A percentile compares a stretch with the other conserved stretches of the same genome.
These are phyloP conservation scores for Philotrypesis tridentata DNA, from an alignment of 1,140 invertebrate species.

Conservation along the genomic window DNA sequence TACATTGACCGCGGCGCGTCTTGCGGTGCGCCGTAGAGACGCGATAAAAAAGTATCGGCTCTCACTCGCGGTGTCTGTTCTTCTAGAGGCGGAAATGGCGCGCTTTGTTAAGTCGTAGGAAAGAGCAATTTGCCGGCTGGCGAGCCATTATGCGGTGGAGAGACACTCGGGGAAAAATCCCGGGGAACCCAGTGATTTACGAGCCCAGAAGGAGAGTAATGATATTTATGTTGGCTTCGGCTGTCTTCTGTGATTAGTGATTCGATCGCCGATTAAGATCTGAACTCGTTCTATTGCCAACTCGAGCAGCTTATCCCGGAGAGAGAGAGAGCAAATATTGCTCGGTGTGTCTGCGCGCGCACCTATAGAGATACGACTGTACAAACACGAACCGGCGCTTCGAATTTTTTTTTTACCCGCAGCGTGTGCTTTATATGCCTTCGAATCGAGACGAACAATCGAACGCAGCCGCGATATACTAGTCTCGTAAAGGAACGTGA, in stretches of 20 bases:
- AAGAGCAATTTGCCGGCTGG: slow-evolving; percentile 8
- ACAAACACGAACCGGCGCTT: no score
- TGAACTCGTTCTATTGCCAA: background rate
- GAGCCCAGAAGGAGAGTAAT: background rate
- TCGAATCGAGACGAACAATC: background rate
- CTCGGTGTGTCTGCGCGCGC: background rate
- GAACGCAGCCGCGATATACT: background rate
- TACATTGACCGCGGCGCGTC: slow-evolving; percentile 20
- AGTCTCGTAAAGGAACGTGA: background rate
- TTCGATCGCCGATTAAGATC: background rate
- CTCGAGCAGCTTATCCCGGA: background rate
- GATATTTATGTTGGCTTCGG: slow-evolving; percentile 22
- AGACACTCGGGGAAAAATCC: slow-evolving; percentile 16
- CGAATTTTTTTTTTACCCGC: no score
- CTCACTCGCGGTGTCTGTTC: background rate
- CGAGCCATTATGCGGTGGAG: background rate
- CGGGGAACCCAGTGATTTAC: slow-evolving; percentile 22
- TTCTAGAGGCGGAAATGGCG: slow-evolving; percentile 2
- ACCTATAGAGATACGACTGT: background rate
- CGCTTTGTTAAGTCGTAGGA: background rate
- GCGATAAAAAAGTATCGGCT: background rate
- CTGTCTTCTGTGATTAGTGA: background rate
- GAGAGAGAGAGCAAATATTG: background rate
- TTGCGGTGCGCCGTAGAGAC: background rate
- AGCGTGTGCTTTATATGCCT: background rate